phyloP scores from a whole-genome alignment of 2,888 invertebrate species.

The Luperina testacea region DNA sequence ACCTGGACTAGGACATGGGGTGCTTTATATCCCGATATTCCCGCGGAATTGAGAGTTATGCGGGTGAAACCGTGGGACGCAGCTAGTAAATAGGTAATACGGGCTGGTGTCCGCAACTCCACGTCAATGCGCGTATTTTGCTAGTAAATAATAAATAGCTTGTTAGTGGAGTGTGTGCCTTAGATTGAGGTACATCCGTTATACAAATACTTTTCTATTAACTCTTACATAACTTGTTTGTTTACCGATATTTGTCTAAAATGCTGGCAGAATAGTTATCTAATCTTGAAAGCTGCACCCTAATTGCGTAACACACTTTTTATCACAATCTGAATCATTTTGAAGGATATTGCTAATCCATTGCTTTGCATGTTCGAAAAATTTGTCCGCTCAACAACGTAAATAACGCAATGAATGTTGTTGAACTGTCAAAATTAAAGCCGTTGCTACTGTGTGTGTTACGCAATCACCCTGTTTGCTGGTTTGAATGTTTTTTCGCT shows the following conservation, averaged over 20 bases:
- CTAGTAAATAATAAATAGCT: not conserved
- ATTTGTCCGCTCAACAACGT: too few species aligned
- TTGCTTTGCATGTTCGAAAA: too few species aligned
- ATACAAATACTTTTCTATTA: constrained; percentile 30
- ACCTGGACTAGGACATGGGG: accelerated
- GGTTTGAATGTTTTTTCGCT: not conserved
- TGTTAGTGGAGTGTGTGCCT: constrained; percentile 22
- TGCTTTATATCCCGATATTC: not conserved
- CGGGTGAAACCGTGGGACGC: too few species aligned
- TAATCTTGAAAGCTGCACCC: constrained; percentile 1
- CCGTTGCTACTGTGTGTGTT: too few species aligned
- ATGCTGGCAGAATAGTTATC: not conserved
- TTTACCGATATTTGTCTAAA: constrained; percentile 19
- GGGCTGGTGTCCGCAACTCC: too few species aligned
- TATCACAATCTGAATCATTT: too few species aligned
- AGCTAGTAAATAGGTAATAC: not conserved
- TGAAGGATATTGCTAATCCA: too few species aligned
- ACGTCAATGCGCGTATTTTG: not conserved
- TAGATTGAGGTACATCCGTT: not conserved
- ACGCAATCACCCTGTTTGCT: too few species aligned
- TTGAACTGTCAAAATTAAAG: too few species aligned
- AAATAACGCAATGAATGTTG: too few species aligned
- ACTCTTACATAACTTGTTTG: constrained; percentile 23
- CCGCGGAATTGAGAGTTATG: not conserved
- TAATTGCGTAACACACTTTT: too few species aligned